Base-by-base conservation (phyloP, 2,113 vertebrate species). In the Beaufortia kweichowensis region DNA sequence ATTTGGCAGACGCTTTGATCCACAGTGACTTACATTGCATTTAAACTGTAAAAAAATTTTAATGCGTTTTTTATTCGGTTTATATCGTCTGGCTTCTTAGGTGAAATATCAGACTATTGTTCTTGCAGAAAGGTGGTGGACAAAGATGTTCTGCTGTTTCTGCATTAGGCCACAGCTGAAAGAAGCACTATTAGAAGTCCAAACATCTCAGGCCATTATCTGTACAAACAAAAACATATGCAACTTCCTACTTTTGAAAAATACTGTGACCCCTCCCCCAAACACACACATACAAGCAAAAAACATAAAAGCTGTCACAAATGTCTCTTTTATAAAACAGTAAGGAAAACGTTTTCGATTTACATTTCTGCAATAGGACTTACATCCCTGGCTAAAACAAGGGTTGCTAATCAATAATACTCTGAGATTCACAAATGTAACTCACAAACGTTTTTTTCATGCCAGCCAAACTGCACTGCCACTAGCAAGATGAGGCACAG, bases 161-260 rank as follows among this genome's bases (percentile, higher is more conserved):
- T 46, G 41, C 39, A 31, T 23, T 19, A 29, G 56, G 21, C 57
- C 31, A 39, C 64, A 70, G 66, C 66, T 50, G 66, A 78, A 61
- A 70, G 76, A 74, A n/a, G 35, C 26, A 21, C 68, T 39, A 66
- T 70, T 78, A 70, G 62, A 57, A 70, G 66, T 21, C 43, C 6
- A 39, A 21, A 10, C 41, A 39, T 78, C 76, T 50, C 65, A 78
- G 76, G 21, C 66, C 57, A 68, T 50, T 78, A 53, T 67, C 55
- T 77, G 19, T 59, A 60, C 35, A 68, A 67, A 50, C 64, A 77
- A 48, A 60, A 59, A 57, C 53, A 43, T 15, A 14, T 60, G 57
- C 41, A 60, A 59, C 26, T 59, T 67, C 43, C 75, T 65, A 57
- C 48, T 35, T 24, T 24, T 66, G 53, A 71, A 59, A 35, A 65